Conservation (phyloP, 2,113 vertebrate genomes). For the Dasyurus viverrinus region DNA sequence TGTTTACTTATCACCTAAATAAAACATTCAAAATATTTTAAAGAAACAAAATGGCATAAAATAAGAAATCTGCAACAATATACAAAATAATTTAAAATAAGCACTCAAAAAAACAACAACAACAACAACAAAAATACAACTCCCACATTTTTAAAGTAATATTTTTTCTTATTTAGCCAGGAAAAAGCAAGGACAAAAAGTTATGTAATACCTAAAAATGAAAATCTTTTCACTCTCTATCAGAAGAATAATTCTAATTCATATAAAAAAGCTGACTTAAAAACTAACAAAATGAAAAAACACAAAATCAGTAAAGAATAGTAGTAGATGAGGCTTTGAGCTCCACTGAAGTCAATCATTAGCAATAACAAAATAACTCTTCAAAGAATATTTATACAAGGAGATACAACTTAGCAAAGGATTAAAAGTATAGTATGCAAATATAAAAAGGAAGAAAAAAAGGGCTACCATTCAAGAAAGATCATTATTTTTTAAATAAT, state of each 20-base stretch:
- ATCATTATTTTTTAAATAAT: slow-evolving; percentile 16
- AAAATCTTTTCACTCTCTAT: neutral
- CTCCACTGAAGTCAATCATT: slow-evolving; percentile 24
- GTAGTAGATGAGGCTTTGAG: slow-evolving; percentile 8
- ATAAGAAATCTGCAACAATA: neutral
- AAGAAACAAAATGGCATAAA: slow-evolving; percentile 31
- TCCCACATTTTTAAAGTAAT: slow-evolving; percentile 33
- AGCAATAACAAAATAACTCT: neutral
- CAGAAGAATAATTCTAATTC: slow-evolving; percentile 13
- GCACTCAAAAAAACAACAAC: neutral
- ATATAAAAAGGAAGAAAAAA: slow-evolving; percentile 41
- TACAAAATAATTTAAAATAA: slow-evolving; percentile 27
- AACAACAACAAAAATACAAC: neutral
- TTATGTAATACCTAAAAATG: neutral
- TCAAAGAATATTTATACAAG: neutral
- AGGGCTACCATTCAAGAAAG: slow-evolving; percentile 22
- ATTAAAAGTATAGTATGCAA: slow-evolving; percentile 28
- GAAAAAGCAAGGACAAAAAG: neutral
- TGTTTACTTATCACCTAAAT: neutral
- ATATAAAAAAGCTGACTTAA: slow-evolving; percentile 7
- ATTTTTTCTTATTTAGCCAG: neutral
- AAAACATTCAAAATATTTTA: slow-evolving; percentile 21
- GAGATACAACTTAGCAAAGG: neutral
- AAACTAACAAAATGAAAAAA: slow-evolving; percentile 15
- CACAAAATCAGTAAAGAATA: slow-evolving; percentile 19